phyloP scores from a whole-genome alignment of 1,140 invertebrate species.

The Sminthurides bifidus region DNA sequence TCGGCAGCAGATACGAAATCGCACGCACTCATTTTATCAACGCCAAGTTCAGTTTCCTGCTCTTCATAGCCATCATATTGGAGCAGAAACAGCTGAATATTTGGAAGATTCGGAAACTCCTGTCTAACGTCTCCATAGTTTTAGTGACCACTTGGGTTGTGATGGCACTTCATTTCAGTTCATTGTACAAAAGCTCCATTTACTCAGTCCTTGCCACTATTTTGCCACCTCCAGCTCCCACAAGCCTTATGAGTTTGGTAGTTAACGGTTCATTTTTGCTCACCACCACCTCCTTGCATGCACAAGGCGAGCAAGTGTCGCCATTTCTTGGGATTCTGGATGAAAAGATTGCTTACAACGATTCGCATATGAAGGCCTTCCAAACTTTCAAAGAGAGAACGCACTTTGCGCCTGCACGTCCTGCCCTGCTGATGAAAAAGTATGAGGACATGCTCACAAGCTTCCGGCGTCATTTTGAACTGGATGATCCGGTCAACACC shows the following conservation, averaged over 20 bases:
- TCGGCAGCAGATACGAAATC: neutral
- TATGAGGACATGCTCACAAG: no score
- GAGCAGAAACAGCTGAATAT: neutral
- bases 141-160: neutral
- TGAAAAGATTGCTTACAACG: conserved; percentile 7
- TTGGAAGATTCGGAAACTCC: neutral
- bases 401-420: no score
- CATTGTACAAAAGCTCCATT: neutral
- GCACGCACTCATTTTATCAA: neutral
- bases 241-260: neutral
- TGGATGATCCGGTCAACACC: no score
- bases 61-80: conserved; percentile 3
- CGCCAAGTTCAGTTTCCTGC: neutral
- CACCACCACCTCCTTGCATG: neutral
- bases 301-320: neutral
- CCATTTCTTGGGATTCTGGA: neutral
- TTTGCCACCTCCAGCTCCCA: neutral
- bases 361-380: no score
- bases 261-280: neutral
- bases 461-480: no score
- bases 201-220: neutral
- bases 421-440: no score
- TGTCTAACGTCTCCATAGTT: neutral
- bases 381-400: no score
- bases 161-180: neutral